Conservation (phyloP, 2,113 vertebrate genomes). For the Smithornis capensis region DNA sequence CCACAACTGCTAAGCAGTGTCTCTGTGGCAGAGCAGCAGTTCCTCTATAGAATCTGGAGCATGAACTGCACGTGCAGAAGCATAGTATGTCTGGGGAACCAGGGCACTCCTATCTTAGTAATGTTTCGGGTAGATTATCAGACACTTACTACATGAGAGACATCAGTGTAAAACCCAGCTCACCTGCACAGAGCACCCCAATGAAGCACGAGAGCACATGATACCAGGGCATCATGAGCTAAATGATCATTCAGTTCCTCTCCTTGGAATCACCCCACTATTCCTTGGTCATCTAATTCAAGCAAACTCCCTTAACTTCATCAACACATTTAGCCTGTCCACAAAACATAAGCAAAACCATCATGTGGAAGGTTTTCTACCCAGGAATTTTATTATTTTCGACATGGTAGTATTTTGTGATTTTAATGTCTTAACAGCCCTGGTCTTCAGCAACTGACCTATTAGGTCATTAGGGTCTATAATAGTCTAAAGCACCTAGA, state of each 20-base stretch:
- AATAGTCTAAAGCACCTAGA: neutral
- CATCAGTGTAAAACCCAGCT: neutral
- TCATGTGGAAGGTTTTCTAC: neutral
- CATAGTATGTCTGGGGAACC: neutral
- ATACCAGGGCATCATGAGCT: neutral
- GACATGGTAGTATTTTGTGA: neutral
- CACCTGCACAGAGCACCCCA: neutral
- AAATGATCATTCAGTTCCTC: neutral
- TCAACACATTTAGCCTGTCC: neutral
- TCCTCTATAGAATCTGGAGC: neutral
- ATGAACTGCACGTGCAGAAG: neutral
- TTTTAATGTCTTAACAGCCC: neutral
- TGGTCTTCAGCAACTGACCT: neutral
- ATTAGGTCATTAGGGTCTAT: neutral
- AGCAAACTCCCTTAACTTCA: neutral
- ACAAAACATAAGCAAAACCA: neutral
- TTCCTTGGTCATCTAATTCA: neutral
- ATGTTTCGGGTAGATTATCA: slow-evolving; percentile 1
- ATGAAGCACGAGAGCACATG: neutral
- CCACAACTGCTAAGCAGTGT: neutral
- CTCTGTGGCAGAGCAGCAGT: neutral
- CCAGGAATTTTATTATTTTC: neutral
- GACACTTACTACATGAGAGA: neutral
- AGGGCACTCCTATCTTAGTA: slow-evolving; percentile 3
- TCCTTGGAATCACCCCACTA: neutral